Evolutionary conservation across 2,797 vertebrate species (phyloP).

Genomic region (Thaleichthys pacificus): DNA sequence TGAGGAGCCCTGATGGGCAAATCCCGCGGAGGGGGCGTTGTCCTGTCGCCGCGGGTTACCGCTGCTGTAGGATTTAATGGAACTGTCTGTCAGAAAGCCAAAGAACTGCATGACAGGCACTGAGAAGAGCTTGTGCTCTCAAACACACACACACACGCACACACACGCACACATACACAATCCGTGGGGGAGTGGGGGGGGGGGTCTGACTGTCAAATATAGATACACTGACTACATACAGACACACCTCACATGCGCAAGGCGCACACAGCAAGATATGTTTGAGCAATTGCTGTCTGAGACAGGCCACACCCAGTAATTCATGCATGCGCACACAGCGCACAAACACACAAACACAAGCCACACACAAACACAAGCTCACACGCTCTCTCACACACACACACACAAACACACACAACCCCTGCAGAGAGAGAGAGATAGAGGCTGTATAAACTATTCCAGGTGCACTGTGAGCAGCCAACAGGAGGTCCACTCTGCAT

Average conservation of each 20-base stretch:
- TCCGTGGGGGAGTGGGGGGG: not conserved
- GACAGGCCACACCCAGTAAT: not conserved
- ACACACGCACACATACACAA: conserved; percentile 13
- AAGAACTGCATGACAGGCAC: conserved; percentile 43
- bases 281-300: not conserved
- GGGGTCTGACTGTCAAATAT: conserved; percentile 40
- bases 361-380: not conserved
- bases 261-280: not conserved
- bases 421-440: not conserved
- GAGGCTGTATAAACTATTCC: conserved; percentile 45
- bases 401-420: conserved; percentile 4
- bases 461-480: conserved; percentile 59
- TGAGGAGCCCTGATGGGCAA: conserved; percentile 68
- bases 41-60: conserved; percentile 73
- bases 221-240: not conserved
- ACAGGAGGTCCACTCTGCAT: conserved; percentile 33
- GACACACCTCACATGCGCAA: not conserved
- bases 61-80: conserved; percentile 76
- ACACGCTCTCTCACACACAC: not conserved
- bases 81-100: conserved; percentile 74
- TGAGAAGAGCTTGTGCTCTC: conserved; percentile 31
- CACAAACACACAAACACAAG: not conserved
- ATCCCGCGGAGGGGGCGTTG: conserved; percentile 63
- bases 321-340: not conserved
- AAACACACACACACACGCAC: not conserved